These are phyloP conservation scores for Ispidina lecontei DNA, from an alignment of 2,797 vertebrate species.

Conservation along the genomic window DNA sequence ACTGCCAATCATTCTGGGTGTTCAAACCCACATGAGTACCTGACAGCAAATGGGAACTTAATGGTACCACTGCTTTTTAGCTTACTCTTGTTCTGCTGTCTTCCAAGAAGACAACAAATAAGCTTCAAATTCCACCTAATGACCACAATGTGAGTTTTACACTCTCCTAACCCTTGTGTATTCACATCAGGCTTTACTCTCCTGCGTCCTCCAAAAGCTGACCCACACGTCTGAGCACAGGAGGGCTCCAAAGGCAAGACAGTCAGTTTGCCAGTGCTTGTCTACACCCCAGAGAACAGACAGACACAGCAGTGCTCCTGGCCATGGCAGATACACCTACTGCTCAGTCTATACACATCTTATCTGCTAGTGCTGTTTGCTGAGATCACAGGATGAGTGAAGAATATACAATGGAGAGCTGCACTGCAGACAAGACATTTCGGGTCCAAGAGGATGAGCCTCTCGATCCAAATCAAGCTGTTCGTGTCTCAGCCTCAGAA, in stretches of 20 bases:
- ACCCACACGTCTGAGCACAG: fast-evolving
- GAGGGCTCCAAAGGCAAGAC: background rate
- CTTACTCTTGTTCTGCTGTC: background rate
- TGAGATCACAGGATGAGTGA: background rate
- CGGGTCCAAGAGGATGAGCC: background rate
- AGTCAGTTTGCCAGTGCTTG: background rate
- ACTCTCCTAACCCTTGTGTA: background rate
- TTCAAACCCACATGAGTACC: background rate
- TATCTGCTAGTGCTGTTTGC: background rate
- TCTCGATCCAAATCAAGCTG: background rate
- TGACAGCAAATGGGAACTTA: background rate
- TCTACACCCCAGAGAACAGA: background rate
- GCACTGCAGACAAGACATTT: background rate
- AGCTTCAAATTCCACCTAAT: background rate
- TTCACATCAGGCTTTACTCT: background rate
- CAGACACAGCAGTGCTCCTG: background rate
- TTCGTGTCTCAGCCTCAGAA: background rate
- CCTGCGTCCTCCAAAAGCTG: background rate
- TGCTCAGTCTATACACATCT: background rate
- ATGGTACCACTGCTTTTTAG: background rate
- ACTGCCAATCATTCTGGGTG: background rate
- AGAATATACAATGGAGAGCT: background rate
- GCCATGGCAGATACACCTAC: background rate
- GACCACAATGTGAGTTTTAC: background rate
- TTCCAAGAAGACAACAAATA: background rate